Base-by-base conservation (phyloP, 2,113 vertebrate genomes). In the Microcebus tavaratra region DNA sequence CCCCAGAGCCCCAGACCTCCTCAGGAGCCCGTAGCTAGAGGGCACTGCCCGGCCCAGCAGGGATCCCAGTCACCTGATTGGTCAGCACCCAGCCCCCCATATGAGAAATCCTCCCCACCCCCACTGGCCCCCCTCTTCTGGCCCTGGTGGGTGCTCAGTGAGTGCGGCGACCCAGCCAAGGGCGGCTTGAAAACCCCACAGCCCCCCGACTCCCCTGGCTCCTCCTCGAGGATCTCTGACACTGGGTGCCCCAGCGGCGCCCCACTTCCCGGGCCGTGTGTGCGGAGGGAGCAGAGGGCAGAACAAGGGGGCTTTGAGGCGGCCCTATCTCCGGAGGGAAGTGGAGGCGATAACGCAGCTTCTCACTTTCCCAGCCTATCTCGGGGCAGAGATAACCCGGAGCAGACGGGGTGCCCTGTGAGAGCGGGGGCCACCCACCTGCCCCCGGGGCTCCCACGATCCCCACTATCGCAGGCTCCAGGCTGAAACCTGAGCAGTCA, bases 251-350 rank as follows among this genome's bases (percentile, higher is more conserved):
- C 31, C 45, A 13, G 23, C 1, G 34, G 39, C n/a, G 21, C 90
- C 78, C 79, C 12, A 0, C 65, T n/a, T 55, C 39, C 84, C 20
- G 1, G 25, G 85, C 2, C 70, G 79, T 63, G 89, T 34, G 65
- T 36, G n/a, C 21, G 57, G 39, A 42, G 57, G 89, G 88, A 95
- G 87, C 45, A 6, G 0, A 81, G 36, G 67, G 9, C 86, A 87
- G 92, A 99, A 99, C 98, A 98, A 98, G 83, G 97, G 98, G 50
- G 97, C 98, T 98, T 98, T 98, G 98, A 99, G 97, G 84, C 75
- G 34, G 63, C 93, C 59, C 0, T 98, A 98, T 99, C 98, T 98
- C 95, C 88, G 96, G 80, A 78, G 97, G 98, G 98, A 99, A 99
- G 96, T 94, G 96, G 97, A 97, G 98, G 94, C 29, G 99, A 99